Base-by-base conservation (phyloP, 2,797 vertebrate genomes). In the Sebastes hubbsi region DNA sequence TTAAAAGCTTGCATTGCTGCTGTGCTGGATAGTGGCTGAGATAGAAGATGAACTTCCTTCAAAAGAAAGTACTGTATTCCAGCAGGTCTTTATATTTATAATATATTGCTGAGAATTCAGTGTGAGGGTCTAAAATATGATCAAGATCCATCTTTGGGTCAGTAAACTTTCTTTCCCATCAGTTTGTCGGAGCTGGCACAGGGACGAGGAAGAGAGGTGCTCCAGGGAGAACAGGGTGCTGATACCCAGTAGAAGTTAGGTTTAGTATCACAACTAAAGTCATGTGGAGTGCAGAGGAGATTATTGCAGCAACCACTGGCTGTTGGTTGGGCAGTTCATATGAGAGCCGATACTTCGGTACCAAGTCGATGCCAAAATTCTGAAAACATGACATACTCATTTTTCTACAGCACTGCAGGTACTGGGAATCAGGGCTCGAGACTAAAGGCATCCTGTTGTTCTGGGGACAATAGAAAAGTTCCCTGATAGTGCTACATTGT, bases 131-230 rank as follows among this genome's bases (percentile, higher is more conserved):
- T 63, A 56, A 70, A 79, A 75, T 34, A 82, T 83, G 74, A 86
- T 85, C 67, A 82, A 72, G 54, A 77, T 56, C 54, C 72, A 72
- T 87, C 65, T 83, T 69, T 66, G 62, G 83, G 81, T 79, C 77
- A 76, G 72, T 80, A 78, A 83, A 83, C 32, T 55, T 16, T 68
- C 34, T 46, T 73, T 38, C 27, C 24, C 66, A 32, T 80, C 54
- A 56, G 42, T 42, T 69, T 76, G 69, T 55, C 32, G 14, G 68
- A 81, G 65, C 58, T 72, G 69, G 83, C 42, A 64, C 79, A 72
- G 59, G 58, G 59, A 49, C 38, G 46, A 1, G 46, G 46, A 49
- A 8, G 18, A 20, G 18, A 49, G 46, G 18, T n/a, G 49, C 49
- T 52, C 18, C 49, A 2, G 49, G 20, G 54, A 83, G 71, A 64